A percentile compares a stretch with the other conserved stretches of the same genome.
Evolutionary conservation across 1,140 invertebrate species (phyloP).

Genomic region (Oedothorax gibbosus): DNA sequence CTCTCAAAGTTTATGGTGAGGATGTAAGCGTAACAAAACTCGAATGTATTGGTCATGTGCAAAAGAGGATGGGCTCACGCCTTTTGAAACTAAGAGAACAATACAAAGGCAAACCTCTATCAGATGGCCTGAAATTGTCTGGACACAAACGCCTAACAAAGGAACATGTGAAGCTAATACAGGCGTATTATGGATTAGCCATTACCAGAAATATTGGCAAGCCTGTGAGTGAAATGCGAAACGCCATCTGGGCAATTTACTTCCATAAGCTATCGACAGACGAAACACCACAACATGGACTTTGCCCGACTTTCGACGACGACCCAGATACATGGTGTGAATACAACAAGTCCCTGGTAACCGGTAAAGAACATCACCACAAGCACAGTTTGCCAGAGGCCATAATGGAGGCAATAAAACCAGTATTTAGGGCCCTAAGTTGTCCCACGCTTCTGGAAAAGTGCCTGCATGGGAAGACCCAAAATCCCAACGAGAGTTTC

Average conservation of each 20-base stretch:
- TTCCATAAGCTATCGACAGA: slow-evolving; percentile 12
- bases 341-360: not conserved
- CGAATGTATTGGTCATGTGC: slow-evolving; percentile 18
- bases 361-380: too few relatives aligned
- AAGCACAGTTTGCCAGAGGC: too few relatives aligned
- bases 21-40: slow-evolving; percentile 13
- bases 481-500: too few relatives aligned
- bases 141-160: slow-evolving; percentile 30
- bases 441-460: too few relatives aligned
- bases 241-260: not conserved
- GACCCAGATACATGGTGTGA: not conserved
- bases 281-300: slow-evolving; percentile 7
- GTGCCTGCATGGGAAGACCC: too few relatives aligned
- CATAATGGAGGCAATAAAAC: too few relatives aligned
- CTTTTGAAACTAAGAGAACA: not conserved
- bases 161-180: slow-evolving; percentile 6
- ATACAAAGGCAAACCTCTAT: not conserved
- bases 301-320: not conserved
- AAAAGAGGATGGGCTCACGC: slow-evolving; percentile 20
- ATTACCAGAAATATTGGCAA: slow-evolving; percentile 1
- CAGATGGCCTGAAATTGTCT: slow-evolving; percentile 1
- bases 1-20: slow-evolving; percentile 58
- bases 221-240: not conserved
- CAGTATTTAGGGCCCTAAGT: too few relatives aligned
- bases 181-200: slow-evolving; percentile 26